Evolutionary conservation across 2,888 invertebrate species (phyloP), one percentile per base, ranked within the genome.

Genomic region (Drosophila mimica): DNA sequence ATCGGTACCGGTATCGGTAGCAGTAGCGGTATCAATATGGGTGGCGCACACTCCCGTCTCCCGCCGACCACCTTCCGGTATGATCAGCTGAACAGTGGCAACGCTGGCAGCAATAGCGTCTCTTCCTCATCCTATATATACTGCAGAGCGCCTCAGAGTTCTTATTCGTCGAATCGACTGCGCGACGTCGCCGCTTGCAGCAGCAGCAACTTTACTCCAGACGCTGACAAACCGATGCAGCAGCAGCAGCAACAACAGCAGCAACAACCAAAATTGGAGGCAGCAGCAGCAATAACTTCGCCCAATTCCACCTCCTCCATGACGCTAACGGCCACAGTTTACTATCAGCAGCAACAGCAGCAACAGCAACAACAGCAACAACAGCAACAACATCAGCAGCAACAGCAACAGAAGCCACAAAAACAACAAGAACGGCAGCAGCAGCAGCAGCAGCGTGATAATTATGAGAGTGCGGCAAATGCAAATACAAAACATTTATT

Each of bases 141-240:
- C 57, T 87, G 68, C 53, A 71, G 82, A 66, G 89, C 87, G 43
- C 87, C 87, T 13, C 87, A 87, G 58, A 87, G 87, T 58, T 87
- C 87, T 53, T 87, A 87, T 57, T 87, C 87, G 48, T 87, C 87
- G 71, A 87, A 87, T 70, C 90, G 87, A 6, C 51, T 82, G 76
- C 79, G 84, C 7, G 79, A 87, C 61, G 66, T 77, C 51, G 60
- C 53, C 30, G 61, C 64, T 59, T 56, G 38, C 54, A 33, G 30
- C 36, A 74, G 57, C 54, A 59, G 57, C 40, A 43, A 30, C 30
- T 30, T 30, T 46, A 28, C 57, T 8, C 38, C 61, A 3, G 64
- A 76, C 0, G 9, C 34, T 3, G 79, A 79, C 11, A 73, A 60
- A 20, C 70, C 59, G 9, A 65, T 53, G n/a, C 64, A 52, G 17